phyloP scores from a whole-genome alignment of 2,113 vertebrate genomes.

The Seriola aureovittata region DNA sequence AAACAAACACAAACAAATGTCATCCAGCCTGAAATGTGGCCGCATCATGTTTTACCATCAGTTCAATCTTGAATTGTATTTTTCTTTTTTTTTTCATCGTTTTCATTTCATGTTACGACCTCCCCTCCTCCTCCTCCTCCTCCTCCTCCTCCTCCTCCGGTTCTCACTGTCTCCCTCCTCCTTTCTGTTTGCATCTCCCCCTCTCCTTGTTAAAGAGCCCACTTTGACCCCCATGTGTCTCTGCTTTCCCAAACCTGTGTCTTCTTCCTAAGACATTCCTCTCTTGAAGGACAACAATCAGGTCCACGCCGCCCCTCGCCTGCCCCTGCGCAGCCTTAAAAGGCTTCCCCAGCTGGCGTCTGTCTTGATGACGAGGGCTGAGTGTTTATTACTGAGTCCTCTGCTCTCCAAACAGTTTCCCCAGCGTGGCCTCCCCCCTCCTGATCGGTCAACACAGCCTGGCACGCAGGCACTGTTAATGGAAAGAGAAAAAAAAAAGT shows the following conservation, averaged over 20 bases:
- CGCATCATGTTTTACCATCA: constrained; percentile 3
- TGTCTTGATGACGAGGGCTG: constrained; percentile 65
- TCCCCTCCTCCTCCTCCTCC: neutral
- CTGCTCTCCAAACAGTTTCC: constrained; percentile 79
- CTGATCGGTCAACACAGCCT: constrained; percentile 9
- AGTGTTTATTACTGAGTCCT: constrained; percentile 79
- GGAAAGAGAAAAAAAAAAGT: neutral
- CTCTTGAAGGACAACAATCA: constrained; percentile 53
- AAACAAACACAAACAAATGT: constrained; percentile 44
- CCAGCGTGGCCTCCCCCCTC: constrained; percentile 33
- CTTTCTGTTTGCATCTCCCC: constrained; percentile 31
- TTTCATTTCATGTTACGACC: neutral
- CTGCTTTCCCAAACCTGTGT: constrained; percentile 38
- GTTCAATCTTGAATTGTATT: neutral
- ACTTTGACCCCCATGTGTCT: neutral
- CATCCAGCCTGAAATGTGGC: neutral
- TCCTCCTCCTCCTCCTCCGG: too few relatives aligned
- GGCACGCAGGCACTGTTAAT: constrained; percentile 5
- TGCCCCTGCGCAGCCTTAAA: constrained; percentile 69
- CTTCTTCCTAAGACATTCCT: constrained; percentile 37
- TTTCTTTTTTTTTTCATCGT: neutral
- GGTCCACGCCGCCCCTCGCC: constrained; percentile 17
- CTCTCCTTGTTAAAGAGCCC: neutral
- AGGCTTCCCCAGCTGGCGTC: constrained; percentile 77
- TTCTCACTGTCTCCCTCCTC: neutral